A percentile compares a stretch with the other conserved stretches of the same genome.
Evolutionary conservation across 1,140 invertebrate genomes (phyloP).

Genomic region (Cydia pomonella): DNA sequence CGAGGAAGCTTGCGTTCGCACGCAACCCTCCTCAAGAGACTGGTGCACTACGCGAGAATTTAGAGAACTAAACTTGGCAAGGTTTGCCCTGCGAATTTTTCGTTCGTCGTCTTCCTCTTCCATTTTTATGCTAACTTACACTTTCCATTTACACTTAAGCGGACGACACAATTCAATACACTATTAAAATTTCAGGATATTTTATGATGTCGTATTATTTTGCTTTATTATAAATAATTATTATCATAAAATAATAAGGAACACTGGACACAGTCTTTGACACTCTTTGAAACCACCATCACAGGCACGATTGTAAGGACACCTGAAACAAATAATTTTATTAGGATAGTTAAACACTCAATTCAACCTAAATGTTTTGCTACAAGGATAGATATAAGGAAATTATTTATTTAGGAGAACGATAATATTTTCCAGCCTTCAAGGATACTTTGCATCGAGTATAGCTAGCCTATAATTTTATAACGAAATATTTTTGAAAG

Average conservation of each 20-base stretch:
- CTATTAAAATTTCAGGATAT: conserved; percentile 62
- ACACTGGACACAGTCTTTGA: conserved; percentile 79
- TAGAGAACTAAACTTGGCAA: conserved; percentile 66
- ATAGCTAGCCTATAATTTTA: conserved; percentile 2
- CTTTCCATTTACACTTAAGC: conserved; percentile 45
- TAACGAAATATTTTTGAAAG: not conserved
- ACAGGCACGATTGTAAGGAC: conserved; percentile 55
- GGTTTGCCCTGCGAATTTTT: conserved; percentile 61
- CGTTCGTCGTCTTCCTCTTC: conserved; percentile 82
- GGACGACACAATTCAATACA: conserved; percentile 65
- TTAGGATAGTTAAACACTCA: not conserved
- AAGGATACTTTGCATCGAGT: not conserved
- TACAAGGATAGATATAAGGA: not conserved
- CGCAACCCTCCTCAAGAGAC: conserved; percentile 60
- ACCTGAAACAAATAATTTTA: conserved; percentile 69
- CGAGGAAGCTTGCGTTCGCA: conserved; percentile 64
- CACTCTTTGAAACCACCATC: conserved; percentile 69
- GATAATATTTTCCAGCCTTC: not conserved
- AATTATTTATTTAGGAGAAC: not conserved
- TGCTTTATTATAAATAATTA: conserved; percentile 57
- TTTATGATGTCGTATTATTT: conserved; percentile 64
- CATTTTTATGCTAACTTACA: conserved; percentile 66
- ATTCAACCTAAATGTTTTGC: not conserved
- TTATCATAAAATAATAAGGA: conserved; percentile 68
- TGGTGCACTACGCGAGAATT: conserved; percentile 70